A percentile compares a stretch with the other conserved stretches of the same genome.
Conservation (phyloP, 1,140 invertebrate species). For the Steinernema khuongi region DNA sequence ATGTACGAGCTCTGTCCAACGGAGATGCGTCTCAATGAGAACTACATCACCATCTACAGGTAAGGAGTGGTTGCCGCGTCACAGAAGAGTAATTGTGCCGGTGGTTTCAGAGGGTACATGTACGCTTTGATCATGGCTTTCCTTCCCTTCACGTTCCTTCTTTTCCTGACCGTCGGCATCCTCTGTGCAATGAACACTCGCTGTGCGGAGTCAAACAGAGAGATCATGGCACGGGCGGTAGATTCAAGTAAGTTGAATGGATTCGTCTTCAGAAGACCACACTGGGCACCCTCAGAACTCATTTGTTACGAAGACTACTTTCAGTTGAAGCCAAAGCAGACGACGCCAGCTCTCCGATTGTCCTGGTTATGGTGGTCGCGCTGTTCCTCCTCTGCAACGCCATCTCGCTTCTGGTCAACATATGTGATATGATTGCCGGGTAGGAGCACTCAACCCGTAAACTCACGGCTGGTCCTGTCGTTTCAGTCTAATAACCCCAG, state of each 20-base stretch:
- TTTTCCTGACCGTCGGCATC: conserved; percentile 35
- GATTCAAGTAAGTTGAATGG: conserved; percentile 31
- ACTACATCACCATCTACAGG: conserved; percentile 45
- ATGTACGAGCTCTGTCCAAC: conserved; percentile 47
- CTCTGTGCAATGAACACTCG: conserved; percentile 29
- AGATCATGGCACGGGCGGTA: background rate
- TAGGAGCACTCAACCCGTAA: background rate
- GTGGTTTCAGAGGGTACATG: conserved; percentile 38
- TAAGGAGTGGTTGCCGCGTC: conserved; percentile 19
- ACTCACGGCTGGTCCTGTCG: background rate
- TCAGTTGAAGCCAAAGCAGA: conserved; percentile 21
- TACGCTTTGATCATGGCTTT: conserved; percentile 45
- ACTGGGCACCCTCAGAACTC: background rate
- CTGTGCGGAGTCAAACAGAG: conserved; percentile 16
- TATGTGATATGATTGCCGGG: conserved; percentile 40
- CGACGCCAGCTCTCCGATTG: conserved; percentile 31
- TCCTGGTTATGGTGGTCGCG: conserved; percentile 40
- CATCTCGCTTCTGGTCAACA: conserved; percentile 44
- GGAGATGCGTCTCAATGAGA: conserved; percentile 38
- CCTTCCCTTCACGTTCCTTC: conserved; percentile 39
- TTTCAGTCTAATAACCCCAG: conserved; percentile 28
- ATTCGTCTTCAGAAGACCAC: background rate
- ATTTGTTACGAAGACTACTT: background rate
- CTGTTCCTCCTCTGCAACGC: conserved; percentile 46
- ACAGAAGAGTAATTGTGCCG: background rate